These are phyloP conservation scores for Cosmia trapezina DNA, from an alignment of 2,888 invertebrate genomes.

Conservation along the genomic window DNA sequence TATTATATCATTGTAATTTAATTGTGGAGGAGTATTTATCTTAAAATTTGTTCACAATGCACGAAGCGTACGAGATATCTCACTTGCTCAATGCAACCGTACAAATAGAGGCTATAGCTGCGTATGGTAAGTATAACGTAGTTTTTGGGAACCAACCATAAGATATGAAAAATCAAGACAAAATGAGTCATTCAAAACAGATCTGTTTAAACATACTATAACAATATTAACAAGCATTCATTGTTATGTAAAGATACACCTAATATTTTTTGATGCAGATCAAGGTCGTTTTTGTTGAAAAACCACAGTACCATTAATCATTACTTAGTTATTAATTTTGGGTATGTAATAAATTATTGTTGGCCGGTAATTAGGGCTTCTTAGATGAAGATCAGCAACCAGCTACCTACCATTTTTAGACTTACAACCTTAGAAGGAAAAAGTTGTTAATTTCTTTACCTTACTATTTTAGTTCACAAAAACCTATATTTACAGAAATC, in stretches of 20 bases:
- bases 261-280: background rate
- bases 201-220: background rate
- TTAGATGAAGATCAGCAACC: background rate
- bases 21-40: conserved; percentile 7
- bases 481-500: background rate
- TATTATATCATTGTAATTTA: conserved; percentile 18
- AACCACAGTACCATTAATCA: background rate
- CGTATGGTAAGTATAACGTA: conserved; percentile 93
- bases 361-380: background rate
- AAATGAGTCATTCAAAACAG: conserved; percentile 35
- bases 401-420: background rate
- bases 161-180: background rate
- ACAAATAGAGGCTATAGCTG: conserved; percentile 97
- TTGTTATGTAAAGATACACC: background rate
- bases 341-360: background rate
- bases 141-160: background rate
- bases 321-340: background rate
- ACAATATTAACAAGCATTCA: background rate
- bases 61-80: conserved; percentile 96
- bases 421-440: background rate
- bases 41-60: conserved; percentile 89
- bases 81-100: conserved; percentile 95
- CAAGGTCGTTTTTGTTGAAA: background rate
- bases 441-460: background rate
- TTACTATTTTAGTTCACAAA: background rate